phyloP scores from a whole-genome alignment of 2,888 invertebrate genomes.

The Villa cingulata region DNA sequence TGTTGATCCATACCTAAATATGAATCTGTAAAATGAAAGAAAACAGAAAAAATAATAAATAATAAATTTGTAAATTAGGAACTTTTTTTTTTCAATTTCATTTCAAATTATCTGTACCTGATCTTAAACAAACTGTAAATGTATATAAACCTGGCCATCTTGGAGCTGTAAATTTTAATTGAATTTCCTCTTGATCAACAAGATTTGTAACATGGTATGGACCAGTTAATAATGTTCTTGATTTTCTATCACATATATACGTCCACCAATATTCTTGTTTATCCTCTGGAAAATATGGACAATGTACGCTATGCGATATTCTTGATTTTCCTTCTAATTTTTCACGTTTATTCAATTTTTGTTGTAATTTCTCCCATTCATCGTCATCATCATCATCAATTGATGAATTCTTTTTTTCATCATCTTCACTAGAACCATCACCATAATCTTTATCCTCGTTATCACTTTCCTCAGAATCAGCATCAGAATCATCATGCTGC shows the following conservation, averaged over 20 bases:
- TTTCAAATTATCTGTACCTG: conserved; percentile 44
- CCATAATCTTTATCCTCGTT: conserved; percentile 35
- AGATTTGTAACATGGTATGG: conserved; percentile 91
- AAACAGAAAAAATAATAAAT: neutral
- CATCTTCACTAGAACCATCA: conserved; percentile 42
- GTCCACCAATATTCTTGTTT: conserved; percentile 99
- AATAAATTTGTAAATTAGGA: neutral
- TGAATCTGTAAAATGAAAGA: conserved; percentile 49
- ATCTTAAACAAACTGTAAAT: conserved; percentile 82
- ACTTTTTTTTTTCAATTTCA: neutral
- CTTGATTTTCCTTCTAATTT: conserved; percentile 88
- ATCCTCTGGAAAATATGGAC: conserved; percentile 86
- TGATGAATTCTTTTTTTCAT: conserved; percentile 47
- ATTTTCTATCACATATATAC: conserved; percentile 92
- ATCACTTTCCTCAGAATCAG: conserved; percentile 40
- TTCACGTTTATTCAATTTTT: conserved; percentile 73
- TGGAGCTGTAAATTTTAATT: conserved; percentile 93
- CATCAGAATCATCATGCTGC: conserved; percentile 28
- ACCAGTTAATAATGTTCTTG: conserved; percentile 76
- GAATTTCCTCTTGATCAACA: conserved; percentile 77
- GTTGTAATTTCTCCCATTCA: conserved; percentile 86
- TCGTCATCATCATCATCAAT: conserved; percentile 60
- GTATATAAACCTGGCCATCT: conserved; percentile 84
- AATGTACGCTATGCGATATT: conserved; percentile 91
- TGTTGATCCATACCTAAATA: conserved; percentile 94